Evolutionary conservation across 2,113 vertebrate species (phyloP).

Genomic region (Synodontis membranacea): DNA sequence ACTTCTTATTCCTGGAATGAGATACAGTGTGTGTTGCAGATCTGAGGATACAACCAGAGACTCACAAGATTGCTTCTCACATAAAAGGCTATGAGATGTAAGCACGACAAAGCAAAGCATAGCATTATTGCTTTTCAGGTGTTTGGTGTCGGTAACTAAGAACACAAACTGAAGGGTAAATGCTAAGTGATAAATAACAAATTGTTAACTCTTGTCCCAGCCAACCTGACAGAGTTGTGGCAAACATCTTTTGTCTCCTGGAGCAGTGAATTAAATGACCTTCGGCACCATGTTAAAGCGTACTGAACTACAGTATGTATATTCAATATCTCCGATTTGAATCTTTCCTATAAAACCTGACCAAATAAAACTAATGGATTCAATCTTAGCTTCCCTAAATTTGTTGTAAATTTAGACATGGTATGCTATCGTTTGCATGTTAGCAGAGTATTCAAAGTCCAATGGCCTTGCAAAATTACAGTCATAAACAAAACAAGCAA

Average conservation of each 20-base stretch:
- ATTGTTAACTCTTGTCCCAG: background rate
- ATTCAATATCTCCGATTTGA: background rate
- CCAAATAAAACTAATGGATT: background rate
- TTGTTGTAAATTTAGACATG: background rate
- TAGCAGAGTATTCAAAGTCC: background rate
- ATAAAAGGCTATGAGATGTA: background rate
- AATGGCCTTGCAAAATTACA: background rate
- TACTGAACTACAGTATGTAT: background rate
- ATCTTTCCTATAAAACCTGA: too few relatives aligned
- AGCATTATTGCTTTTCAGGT: background rate
- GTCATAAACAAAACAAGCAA: background rate
- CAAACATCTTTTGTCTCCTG: constrained; percentile 5
- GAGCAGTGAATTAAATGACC: constrained; percentile 9
- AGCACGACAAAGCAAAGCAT: background rate
- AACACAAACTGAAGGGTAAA: background rate
- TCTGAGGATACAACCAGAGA: background rate
- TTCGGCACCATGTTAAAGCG: background rate
- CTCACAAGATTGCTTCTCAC: background rate
- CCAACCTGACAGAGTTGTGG: background rate
- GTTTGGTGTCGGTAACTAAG: background rate
- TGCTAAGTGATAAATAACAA: background rate
- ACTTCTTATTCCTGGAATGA: constrained; percentile 3
- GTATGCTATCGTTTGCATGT: background rate
- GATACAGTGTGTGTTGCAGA: background rate
- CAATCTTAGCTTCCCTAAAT: background rate